phyloP scores from a whole-genome alignment of 2,888 invertebrate species.

The Timandra comae region DNA sequence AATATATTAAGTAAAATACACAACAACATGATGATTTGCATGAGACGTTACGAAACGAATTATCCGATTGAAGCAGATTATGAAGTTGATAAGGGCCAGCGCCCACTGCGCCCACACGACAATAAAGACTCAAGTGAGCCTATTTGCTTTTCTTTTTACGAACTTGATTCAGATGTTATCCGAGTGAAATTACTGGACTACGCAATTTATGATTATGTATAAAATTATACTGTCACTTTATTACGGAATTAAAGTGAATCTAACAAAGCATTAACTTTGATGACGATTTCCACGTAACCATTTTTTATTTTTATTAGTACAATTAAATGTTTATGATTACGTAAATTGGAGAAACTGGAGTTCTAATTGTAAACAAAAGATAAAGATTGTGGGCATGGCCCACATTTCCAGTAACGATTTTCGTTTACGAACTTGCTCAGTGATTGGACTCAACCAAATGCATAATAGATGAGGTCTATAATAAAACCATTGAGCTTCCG shows the following conservation, averaged over 20 bases:
- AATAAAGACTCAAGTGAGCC: conserved; percentile 28
- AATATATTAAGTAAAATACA: conserved; percentile 34
- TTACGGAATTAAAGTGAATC: conserved; percentile 18
- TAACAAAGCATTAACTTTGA: conserved; percentile 3
- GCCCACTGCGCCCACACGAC: conserved; percentile 35
- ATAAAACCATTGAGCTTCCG: conserved; percentile 55
- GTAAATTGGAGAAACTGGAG: too few relatives aligned
- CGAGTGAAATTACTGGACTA: conserved; percentile 31
- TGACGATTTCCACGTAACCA: too few relatives aligned
- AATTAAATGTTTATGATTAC: too few relatives aligned
- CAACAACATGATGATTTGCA: conserved; percentile 31
- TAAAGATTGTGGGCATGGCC: conserved; percentile 28
- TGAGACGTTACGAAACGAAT: conserved; percentile 37
- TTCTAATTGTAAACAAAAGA: too few relatives aligned
- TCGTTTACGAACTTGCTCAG: conserved; percentile 47
- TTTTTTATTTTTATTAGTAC: too few relatives aligned
- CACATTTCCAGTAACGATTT: conserved; percentile 59
- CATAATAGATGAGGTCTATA: conserved; percentile 69
- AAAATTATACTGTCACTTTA: conserved; percentile 19
- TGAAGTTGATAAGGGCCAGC: conserved; percentile 31
- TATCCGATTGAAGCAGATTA: conserved; percentile 37
- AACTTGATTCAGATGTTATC: conserved; percentile 21
- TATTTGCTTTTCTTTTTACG: conserved; percentile 36
- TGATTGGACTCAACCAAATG: conserved; percentile 55
- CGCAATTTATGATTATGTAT: conserved; percentile 24